Evolutionary conservation across 2,113 vertebrate species (phyloP).

Genomic region (Podilymbus podiceps): DNA sequence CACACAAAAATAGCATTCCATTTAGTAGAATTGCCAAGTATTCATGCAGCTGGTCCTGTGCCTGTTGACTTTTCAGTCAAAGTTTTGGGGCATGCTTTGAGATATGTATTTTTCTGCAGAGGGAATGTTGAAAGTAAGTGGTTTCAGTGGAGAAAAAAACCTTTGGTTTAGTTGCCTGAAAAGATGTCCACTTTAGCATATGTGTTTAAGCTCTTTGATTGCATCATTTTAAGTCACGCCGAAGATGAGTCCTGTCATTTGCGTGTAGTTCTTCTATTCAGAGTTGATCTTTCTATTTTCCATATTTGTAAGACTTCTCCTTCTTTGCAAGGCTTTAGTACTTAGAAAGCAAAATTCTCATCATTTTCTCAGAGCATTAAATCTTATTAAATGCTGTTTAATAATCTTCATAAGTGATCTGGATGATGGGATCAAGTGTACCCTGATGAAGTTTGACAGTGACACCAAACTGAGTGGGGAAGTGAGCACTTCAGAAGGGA

Average conservation of each 20-base stretch:
- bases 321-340: not conserved
- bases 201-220: not conserved
- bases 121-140: not conserved
- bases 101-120: not conserved
- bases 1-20: not conserved
- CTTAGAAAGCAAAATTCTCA: not conserved
- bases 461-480: no score
- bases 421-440: no score
- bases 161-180: not conserved
- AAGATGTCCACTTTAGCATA: not conserved
- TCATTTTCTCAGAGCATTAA: not conserved
- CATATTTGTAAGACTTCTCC: not conserved
- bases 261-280: not conserved
- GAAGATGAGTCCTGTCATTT: not conserved
- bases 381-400: not conserved
- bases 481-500: no score
- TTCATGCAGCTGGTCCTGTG: not conserved
- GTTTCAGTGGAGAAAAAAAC: not conserved
- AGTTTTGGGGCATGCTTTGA: not conserved
- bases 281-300: not conserved
- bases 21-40: not conserved
- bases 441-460: no score
- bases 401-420: no score
- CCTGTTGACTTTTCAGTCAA: not conserved
- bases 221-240: not conserved